Evolutionary conservation across 2,888 invertebrate species (phyloP), one percentile per base, ranked within the genome.

Genomic region (Acrobasis suavella): DNA sequence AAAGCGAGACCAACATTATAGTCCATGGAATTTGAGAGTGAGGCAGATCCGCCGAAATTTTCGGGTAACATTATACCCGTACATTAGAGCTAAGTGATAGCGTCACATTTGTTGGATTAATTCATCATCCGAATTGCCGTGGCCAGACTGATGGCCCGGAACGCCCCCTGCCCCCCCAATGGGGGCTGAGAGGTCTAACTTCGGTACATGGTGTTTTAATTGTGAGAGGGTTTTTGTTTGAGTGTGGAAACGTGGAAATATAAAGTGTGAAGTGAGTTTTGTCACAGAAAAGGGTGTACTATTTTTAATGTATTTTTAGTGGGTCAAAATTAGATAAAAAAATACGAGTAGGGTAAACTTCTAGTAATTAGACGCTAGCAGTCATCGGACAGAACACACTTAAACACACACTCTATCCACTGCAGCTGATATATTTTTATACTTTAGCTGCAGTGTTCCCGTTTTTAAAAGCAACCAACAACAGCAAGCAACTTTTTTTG

Each of bases 31-130:
- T 86, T 85, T 82, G 81, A 83, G 81, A 82, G 75, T 74, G 77
- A 70, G 46, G 76, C 72, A 68, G 74, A 71, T 75, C 77, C 81
- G 78, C 79, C 78, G 74, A 88, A 86, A 86, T 87, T 88, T 85
- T 80, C 85, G 82, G 80, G 91, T 91, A 91, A 92, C 89, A 89
- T 92, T 91, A 92, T 90, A 92, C 86, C 91, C 91, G 82, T 91
- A 88, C 92, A 92, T 92, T 92, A 92, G 89, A 86, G 91, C 92
- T 91, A 92, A 92, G 92, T 91, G 92, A 92, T 92, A 89, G 85
- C 91, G 91, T 90, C 92, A 92, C 92, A 91, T 92, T 92, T 92
- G 91, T 88, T 89, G 89, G 92, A 92, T 92, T 92, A 92, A 92
- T 92, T 92, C 92, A 92, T 92, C 92, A 92, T 92, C 92, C 84